Conservation (phyloP, 2,888 invertebrate species). For the Drosophila robusta region DNA sequence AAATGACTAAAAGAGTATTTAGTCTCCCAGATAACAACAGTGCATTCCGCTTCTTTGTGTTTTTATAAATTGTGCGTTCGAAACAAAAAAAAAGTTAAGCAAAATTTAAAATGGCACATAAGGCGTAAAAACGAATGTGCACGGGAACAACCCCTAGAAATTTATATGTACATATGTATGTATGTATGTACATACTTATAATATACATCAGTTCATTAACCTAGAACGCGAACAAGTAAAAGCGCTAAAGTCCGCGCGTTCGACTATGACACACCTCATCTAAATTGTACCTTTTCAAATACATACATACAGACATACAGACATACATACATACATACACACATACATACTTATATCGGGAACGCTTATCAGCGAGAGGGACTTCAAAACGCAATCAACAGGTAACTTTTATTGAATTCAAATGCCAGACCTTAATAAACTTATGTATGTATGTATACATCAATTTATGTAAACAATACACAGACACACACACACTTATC, state of each 20-base stretch:
- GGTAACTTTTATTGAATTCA: background rate
- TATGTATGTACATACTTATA: background rate
- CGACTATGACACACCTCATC: slow-evolving; percentile 30
- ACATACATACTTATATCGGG: background rate
- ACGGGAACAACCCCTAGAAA: slow-evolving; percentile 30
- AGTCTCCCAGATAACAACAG: background rate
- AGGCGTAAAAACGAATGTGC: slow-evolving; percentile 19
- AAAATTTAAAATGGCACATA: slow-evolving; percentile 24
- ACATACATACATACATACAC: background rate
- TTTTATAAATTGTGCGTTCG: slow-evolving; percentile 13
- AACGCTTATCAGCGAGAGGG: background rate
- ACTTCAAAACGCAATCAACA: background rate
- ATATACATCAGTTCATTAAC: slow-evolving; percentile 56
- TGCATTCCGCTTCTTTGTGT: background rate
- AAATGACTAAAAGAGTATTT: too few species aligned
- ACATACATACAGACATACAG: background rate
- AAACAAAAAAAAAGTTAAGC: slow-evolving; percentile 21
- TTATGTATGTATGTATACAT: slow-evolving; percentile 2
- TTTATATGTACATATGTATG: background rate
- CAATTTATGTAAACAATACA: background rate
- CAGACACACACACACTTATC: background rate
- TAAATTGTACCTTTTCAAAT: slow-evolving; percentile 1
- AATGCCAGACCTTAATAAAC: background rate
- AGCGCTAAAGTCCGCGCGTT: slow-evolving; percentile 30
- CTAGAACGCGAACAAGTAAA: slow-evolving; percentile 40